Evolutionary conservation across 2,797 vertebrate species (phyloP).

Genomic region (Periophthalmus magnuspinnatus): DNA sequence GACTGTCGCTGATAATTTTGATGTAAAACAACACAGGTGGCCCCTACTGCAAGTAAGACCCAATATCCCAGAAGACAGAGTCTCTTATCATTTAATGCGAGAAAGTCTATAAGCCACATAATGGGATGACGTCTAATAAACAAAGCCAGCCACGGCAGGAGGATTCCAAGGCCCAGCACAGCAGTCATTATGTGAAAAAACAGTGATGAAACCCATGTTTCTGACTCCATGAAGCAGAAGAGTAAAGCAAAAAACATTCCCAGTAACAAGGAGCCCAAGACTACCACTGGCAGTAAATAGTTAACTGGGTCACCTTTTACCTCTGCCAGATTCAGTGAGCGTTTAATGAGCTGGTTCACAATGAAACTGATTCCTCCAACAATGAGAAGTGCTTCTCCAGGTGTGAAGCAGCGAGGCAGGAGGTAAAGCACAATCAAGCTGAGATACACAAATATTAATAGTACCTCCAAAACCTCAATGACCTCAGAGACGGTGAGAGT

Average conservation of each 20-base stretch:
- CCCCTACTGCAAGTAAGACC: slow-evolving; percentile 80
- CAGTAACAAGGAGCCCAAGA: slow-evolving; percentile 86
- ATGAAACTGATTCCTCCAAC: slow-evolving; percentile 89
- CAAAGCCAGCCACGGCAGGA: slow-evolving; percentile 93
- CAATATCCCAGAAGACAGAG: slow-evolving; percentile 88
- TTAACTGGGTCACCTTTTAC: slow-evolving; percentile 86
- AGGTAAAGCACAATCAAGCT: slow-evolving; percentile 93
- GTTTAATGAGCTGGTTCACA: slow-evolving; percentile 96
- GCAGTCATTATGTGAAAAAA: slow-evolving; percentile 96
- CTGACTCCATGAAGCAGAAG: slow-evolving; percentile 94
- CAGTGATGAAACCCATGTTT: slow-evolving; percentile 91
- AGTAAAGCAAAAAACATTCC: slow-evolving; percentile 90
- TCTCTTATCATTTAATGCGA: slow-evolving; percentile 82
- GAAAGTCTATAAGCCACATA: slow-evolving; percentile 90
- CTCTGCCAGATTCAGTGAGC: slow-evolving; percentile 85
- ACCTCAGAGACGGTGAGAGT: slow-evolving; percentile 92
- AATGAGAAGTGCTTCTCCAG: slow-evolving; percentile 90
- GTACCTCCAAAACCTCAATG: slow-evolving; percentile 95
- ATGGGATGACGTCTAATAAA: slow-evolving; percentile 90
- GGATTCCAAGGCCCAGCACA: slow-evolving; percentile 87
- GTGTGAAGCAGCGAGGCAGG: slow-evolving; percentile 92
- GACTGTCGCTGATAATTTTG: slow-evolving; percentile 87
- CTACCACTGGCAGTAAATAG: slow-evolving; percentile 88
- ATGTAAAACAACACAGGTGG: slow-evolving; percentile 85
- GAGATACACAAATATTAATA: slow-evolving; percentile 96